Conservation (phyloP, 2,888 invertebrate genomes). For the Gastracanthus pulcherrimus region DNA sequence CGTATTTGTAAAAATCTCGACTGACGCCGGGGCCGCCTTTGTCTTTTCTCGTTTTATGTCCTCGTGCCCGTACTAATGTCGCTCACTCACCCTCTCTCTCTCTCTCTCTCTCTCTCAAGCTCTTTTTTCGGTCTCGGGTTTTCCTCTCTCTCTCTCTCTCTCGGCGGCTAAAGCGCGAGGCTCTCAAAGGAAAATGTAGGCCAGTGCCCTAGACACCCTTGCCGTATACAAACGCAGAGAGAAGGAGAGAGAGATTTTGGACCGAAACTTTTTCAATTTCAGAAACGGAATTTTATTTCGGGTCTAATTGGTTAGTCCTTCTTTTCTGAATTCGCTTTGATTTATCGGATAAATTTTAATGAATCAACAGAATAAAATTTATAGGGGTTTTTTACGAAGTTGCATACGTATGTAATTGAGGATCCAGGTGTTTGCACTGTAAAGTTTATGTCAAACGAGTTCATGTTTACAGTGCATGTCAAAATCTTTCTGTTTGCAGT, state of each 20-base stretch:
- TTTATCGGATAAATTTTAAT: not conserved
- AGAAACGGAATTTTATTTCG: slow-evolving; percentile 5
- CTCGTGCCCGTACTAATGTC: slow-evolving; percentile 33
- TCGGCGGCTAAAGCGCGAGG: not conserved
- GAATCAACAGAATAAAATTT: not conserved
- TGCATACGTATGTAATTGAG: too few species aligned
- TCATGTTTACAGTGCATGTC: too few species aligned
- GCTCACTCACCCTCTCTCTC: not conserved
- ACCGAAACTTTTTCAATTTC: slow-evolving; percentile 48
- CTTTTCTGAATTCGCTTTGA: not conserved
- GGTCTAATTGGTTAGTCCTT: slow-evolving; percentile 31
- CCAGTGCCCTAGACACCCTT: slow-evolving; percentile 9
- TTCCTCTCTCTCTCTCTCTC: not conserved
- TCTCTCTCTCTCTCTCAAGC: not conserved
- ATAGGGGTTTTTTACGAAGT: not conserved
- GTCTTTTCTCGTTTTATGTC: slow-evolving; percentile 33
- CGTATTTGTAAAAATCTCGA: slow-evolving; percentile 46
- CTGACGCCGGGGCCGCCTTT: slow-evolving; percentile 15
- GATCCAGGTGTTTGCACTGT: not conserved
- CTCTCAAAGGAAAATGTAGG: slow-evolving; percentile 52
- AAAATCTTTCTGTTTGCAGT: too few species aligned
- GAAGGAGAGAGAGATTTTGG: slow-evolving; percentile 30
- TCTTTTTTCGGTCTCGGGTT: slow-evolving; percentile 27
- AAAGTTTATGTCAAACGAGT: too few species aligned
- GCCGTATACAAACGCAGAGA: slow-evolving; percentile 22